Evolutionary conservation across 2,888 invertebrate genomes (phyloP), one percentile per base, ranked within the genome.

Genomic region (Coelopa pilipes): DNA sequence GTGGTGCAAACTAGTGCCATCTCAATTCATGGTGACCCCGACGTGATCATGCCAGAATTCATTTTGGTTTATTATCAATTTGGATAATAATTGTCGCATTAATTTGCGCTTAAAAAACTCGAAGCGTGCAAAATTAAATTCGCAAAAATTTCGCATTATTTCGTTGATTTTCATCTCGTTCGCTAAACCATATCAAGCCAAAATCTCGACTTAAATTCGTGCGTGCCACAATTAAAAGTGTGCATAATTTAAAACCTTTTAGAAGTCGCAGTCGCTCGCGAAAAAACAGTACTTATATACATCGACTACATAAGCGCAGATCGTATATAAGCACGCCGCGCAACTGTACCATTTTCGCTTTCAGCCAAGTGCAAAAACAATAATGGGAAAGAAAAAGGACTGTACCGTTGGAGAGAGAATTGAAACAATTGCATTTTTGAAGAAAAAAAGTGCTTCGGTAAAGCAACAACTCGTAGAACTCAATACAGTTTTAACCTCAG

Each of bases 1-100:
- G 70, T 70, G 62, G 70, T 70, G 60, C 70, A 70, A 70, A 70
- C 60, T 24, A 70, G 49, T 47, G 60, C 49, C 62, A 47, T 21
- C 60, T 70, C 46, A 47, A 60, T 60, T 60, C 65, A 65, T 72
- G 72, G 72, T 72, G 72, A 72, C 72, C 71, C 65, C 72, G 72
- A 65, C 72, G 72, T 72, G 72, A 72, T 72, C 63, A 65, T 63
- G 15, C 17, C n/a, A 62, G 46, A 72, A 63, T 13, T 63, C 47
- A 45, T 46, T 55, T 47, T 21, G 45, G 17, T n/a, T 19, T 47
- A 46, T 50, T 47, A 46, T 47, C 45, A 49, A 66, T 49, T 63
- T 45, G 63, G 34, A 45, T 63, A 63, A 63, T 45, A 34, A 63
- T 11, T 63, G 3, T 46, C 15, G 21, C 13, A 17, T 34, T 24